These are phyloP conservation scores for Corythaeola cristata DNA, from an alignment of 2,113 vertebrate genomes.

Conservation along the genomic window DNA sequence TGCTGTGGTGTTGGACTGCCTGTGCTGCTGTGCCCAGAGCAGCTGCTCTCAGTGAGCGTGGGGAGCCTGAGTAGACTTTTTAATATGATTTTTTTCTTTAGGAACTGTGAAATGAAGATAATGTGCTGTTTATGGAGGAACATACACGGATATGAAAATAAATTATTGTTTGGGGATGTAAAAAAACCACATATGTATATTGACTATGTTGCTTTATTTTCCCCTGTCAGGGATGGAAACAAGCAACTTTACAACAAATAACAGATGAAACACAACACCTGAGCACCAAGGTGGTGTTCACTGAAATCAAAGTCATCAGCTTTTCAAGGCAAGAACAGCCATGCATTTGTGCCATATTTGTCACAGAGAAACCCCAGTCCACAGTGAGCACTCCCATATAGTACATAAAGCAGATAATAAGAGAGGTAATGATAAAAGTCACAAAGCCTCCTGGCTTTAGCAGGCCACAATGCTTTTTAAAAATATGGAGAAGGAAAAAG, in stretches of 20 bases:
- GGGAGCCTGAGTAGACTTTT: not conserved
- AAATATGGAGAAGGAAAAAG: not conserved
- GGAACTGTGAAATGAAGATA: not conserved
- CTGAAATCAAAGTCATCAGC: not conserved
- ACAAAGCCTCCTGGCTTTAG: not conserved
- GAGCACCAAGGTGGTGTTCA: not conserved
- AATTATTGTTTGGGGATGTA: not conserved
- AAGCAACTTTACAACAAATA: not conserved
- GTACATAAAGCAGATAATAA: not conserved
- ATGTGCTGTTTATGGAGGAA: not conserved
- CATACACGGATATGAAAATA: not conserved
- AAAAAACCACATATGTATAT: not conserved
- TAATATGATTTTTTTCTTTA: not conserved
- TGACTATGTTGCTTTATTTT: not conserved
- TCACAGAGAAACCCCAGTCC: not conserved
- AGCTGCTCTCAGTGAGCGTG: not conserved
- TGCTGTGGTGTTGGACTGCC: not conserved
- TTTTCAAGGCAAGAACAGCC: not conserved
- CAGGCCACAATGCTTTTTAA: not conserved
- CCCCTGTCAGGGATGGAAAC: not conserved
- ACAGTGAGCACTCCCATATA: not conserved
- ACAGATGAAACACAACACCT: not conserved
- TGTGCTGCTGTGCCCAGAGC: not conserved
- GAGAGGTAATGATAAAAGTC: not conserved
- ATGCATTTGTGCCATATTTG: not conserved